Conservation (phyloP, 37 sponge, comb jelly and placozoan genomes). For the Petrosia ficiformis region DNA sequence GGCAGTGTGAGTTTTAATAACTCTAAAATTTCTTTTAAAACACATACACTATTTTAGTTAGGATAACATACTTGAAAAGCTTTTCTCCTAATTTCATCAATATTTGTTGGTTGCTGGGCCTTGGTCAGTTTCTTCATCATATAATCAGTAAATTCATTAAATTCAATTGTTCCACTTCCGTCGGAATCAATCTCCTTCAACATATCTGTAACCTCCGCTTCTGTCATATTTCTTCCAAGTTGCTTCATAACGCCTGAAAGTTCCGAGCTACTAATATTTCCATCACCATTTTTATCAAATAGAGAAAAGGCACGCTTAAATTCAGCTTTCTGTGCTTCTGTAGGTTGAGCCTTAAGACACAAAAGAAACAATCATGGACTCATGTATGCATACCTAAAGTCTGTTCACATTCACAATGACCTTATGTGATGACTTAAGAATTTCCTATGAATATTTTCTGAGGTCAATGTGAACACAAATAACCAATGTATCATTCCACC, state of each 20-base stretch:
- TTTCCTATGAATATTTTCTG: too few species aligned
- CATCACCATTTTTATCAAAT: constrained; percentile 28
- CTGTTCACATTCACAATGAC: too few species aligned
- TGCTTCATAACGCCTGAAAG: constrained; percentile 5
- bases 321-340: constrained; percentile 9
- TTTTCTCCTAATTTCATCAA: neutral
- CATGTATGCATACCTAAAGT: too few species aligned
- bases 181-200: constrained; percentile 16
- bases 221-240: constrained; percentile 7
- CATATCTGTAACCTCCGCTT: constrained; percentile 12
- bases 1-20: too few species aligned
- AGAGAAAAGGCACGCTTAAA: constrained; percentile 24
- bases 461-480: too few species aligned
- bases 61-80: neutral
- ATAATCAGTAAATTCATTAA: constrained; percentile 23
- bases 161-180: constrained; percentile 31
- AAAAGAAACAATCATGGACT: neutral
- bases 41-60: too few species aligned
- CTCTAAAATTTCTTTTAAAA: too few species aligned
- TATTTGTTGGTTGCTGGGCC: too few species aligned
- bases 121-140: neutral
- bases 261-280: constrained; percentile 19
- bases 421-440: too few species aligned
- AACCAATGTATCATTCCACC: too few species aligned
- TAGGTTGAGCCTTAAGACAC: neutral